phyloP scores from a whole-genome alignment of 2,888 invertebrate species.

The Calameuta pallipes region DNA sequence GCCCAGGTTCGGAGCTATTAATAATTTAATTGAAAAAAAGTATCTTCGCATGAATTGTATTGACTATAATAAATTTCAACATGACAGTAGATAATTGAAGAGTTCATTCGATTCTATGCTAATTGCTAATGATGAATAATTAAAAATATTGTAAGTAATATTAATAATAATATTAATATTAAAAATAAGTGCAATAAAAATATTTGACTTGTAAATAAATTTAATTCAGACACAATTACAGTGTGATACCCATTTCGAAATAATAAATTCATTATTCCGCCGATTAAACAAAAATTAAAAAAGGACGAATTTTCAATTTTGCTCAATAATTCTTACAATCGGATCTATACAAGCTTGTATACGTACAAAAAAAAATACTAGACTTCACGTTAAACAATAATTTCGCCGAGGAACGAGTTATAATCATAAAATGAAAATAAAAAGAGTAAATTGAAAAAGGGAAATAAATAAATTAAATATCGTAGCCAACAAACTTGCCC shows the following conservation, averaged over 20 bases:
- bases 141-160: neutral
- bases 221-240: no score
- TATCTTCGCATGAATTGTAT: neutral
- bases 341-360: neutral
- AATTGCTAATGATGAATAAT: neutral
- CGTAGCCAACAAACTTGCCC: neutral
- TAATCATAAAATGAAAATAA: neutral
- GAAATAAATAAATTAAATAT: neutral
- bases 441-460: neutral
- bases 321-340: neutral
- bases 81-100: neutral
- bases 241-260: no score
- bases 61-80: neutral
- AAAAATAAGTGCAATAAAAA: no score
- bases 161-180: no score
- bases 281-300: neutral
- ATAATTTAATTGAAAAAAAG: neutral
- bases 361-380: neutral
- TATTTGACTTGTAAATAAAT: no score
- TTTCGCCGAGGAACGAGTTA: neutral
- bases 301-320: neutral
- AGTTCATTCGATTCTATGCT: no score
- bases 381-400: neutral
- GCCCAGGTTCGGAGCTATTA: neutral
- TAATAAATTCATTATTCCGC: no score